phyloP scores from a whole-genome alignment of 2,797 vertebrate species.

The Centropyge bicolor region DNA sequence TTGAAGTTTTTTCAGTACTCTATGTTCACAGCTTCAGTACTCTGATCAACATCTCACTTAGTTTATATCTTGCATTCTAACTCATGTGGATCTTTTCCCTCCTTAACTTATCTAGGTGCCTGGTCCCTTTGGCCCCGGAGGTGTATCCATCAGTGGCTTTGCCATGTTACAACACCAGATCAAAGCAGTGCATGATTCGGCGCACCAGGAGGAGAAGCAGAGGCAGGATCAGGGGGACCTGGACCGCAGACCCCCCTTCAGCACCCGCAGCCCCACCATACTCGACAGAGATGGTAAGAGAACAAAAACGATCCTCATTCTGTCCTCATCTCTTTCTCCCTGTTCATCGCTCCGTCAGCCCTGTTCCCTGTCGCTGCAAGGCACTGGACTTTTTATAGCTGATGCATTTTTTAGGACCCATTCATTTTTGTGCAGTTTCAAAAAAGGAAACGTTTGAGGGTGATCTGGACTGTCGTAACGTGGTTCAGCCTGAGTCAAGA shows the following conservation, averaged over 20 bases:
- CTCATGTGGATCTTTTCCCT: constrained; percentile 3
- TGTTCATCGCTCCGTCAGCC: constrained; percentile 31
- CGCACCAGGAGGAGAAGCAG: constrained; percentile 94
- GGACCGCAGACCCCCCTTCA: constrained; percentile 87
- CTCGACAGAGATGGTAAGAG: constrained; percentile 93
- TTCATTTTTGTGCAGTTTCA: constrained; percentile 47
- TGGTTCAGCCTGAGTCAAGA: constrained; percentile 36
- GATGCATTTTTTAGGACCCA: constrained; percentile 44
- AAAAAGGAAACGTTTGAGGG: constrained; percentile 29
- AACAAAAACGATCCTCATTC: constrained; percentile 25
- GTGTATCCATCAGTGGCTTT: constrained; percentile 89
- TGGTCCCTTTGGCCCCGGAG: constrained; percentile 75
- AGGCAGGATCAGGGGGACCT: constrained; percentile 92
- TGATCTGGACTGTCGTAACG: constrained; percentile 34
- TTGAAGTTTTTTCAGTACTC: background rate
- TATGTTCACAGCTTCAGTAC: background rate
- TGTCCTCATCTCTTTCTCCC: constrained; percentile 12
- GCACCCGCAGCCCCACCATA: constrained; percentile 89
- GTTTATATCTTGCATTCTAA: background rate
- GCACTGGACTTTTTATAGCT: constrained; percentile 51
- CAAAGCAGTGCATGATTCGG: constrained; percentile 94
- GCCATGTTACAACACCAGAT: constrained; percentile 96
- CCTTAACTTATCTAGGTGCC: constrained; percentile 71
- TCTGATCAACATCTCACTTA: background rate
- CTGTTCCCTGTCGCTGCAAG: constrained; percentile 41